phyloP scores from a whole-genome alignment of 1,140 invertebrate species.

The Brachionus paranguensis region DNA sequence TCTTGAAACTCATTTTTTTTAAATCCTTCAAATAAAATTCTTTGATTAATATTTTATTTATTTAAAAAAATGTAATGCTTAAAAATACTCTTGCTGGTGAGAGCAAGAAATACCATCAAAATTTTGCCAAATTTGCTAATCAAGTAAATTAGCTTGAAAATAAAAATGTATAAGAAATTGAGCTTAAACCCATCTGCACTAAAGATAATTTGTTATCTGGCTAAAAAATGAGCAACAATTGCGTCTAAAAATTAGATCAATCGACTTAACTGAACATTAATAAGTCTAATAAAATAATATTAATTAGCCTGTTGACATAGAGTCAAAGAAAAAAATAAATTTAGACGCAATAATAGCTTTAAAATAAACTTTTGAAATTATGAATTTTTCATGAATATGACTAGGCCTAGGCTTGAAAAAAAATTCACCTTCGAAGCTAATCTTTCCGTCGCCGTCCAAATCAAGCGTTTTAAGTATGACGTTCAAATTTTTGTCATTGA shows the following conservation, averaged over 20 bases:
- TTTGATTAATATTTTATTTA: no score
- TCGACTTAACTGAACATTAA: background rate
- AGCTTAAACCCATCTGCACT: background rate
- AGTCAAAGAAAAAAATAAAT: background rate
- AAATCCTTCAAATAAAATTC: no score
- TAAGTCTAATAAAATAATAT: background rate
- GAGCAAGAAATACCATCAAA: background rate
- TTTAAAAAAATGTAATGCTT: no score
- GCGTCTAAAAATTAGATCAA: background rate
- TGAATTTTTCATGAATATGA: slow-evolving; percentile 1
- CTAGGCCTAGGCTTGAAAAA: background rate
- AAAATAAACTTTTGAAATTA: background rate
- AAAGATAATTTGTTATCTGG: background rate
- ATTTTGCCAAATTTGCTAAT: background rate
- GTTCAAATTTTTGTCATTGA: slow-evolving; percentile 22
- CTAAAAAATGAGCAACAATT: background rate
- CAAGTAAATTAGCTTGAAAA: background rate
- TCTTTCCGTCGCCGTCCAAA: slow-evolving; percentile 6
- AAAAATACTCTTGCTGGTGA: no score
- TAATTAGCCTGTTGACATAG: background rate
- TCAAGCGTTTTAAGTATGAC: background rate
- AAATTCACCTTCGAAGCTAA: slow-evolving; percentile 24
- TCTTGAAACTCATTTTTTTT: no score
- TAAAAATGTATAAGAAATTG: background rate
- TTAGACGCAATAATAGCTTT: background rate